Evolutionary conservation across 1,140 invertebrate genomes (phyloP).

Genomic region (Drosophila pseudoananassae): DNA sequence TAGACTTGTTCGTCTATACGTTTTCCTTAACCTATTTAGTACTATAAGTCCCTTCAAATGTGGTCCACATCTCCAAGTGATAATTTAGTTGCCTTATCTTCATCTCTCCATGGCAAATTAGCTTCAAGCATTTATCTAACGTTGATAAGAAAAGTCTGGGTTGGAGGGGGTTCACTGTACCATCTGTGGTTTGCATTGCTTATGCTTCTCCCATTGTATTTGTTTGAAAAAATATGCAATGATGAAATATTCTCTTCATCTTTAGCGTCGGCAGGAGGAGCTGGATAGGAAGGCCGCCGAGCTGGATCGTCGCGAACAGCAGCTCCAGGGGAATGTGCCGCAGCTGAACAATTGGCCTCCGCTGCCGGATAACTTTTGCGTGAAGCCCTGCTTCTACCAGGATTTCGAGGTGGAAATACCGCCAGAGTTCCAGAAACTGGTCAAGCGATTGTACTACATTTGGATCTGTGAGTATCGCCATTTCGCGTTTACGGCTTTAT

Average conservation of each 20-base stretch:
- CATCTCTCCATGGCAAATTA: too few relatives aligned
- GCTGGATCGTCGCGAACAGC: slow-evolving; percentile 94
- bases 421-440: slow-evolving; percentile 97
- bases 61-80: background rate
- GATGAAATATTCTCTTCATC: background rate
- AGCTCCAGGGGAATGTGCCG: slow-evolving; percentile 89
- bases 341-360: slow-evolving; percentile 99
- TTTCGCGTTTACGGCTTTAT: slow-evolving; percentile 1
- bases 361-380: slow-evolving; percentile 94
- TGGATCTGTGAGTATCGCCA: slow-evolving; percentile 95
- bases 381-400: slow-evolving; percentile 99
- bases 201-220: background rate
- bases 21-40: background rate
- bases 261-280: slow-evolving; percentile 91
- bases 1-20: too few relatives aligned
- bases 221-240: background rate
- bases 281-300: slow-evolving; percentile 94
- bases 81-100: background rate
- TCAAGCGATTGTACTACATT: slow-evolving; percentile 96
- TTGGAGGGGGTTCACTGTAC: background rate
- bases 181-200: background rate
- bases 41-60: background rate
- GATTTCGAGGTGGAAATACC: slow-evolving; percentile 99
- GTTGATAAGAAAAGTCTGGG: background rate
- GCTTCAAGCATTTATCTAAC: background rate